Evolutionary conservation across 1,140 invertebrate species (phyloP).

Genomic region (Diorhabda elongata): DNA sequence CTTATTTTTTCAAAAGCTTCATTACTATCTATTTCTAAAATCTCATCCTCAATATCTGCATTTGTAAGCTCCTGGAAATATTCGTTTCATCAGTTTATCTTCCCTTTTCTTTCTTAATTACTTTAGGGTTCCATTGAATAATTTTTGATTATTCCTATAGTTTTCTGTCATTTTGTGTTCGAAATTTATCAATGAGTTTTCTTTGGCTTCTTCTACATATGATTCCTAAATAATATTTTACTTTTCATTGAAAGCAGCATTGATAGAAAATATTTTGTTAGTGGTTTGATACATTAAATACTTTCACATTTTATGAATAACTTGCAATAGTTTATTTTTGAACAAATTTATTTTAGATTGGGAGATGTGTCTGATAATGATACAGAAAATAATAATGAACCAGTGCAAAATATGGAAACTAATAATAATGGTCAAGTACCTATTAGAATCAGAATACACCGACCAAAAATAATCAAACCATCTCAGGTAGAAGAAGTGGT

Average conservation of each 20-base stretch:
- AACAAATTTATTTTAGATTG: constrained; percentile 27
- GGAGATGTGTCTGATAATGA: constrained; percentile 37
- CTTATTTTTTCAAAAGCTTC: no score
- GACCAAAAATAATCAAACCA: constrained; percentile 8
- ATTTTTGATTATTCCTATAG: no score
- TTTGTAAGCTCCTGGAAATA: no score
- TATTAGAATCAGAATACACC: background rate
- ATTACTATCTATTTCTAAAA: no score
- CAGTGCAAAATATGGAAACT: constrained; percentile 46
- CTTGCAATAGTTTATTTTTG: background rate
- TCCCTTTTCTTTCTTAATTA: no score
- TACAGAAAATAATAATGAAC: constrained; percentile 69
- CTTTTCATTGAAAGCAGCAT: background rate
- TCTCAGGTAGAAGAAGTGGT: constrained; percentile 59
- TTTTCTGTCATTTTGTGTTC: no score
- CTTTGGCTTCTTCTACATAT: background rate
- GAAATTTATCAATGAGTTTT: no score
- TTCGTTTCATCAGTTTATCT: no score
- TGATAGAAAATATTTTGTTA: background rate
- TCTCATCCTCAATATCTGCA: no score
- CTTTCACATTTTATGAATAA: constrained; percentile 1
- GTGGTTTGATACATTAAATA: background rate
- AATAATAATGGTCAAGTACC: background rate
- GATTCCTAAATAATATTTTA: background rate
- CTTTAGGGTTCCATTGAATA: no score